Evolutionary conservation across 2,113 vertebrate genomes (phyloP).

Genomic region (Lates calcarifer): DNA sequence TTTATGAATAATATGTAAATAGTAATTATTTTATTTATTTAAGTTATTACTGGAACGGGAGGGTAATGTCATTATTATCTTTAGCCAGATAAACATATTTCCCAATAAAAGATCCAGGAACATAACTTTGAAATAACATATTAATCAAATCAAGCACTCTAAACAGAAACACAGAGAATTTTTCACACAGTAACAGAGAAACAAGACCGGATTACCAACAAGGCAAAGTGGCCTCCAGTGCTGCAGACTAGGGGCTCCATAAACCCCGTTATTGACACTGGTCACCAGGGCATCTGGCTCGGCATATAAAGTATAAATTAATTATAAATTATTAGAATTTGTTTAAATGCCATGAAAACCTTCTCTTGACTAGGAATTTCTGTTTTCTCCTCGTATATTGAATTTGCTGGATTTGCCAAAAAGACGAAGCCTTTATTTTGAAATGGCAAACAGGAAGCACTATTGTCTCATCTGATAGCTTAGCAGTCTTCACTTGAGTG

Average conservation of each 20-base stretch:
- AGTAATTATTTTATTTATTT: too few relatives aligned
- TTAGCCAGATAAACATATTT: background rate
- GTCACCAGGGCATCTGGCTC: too few relatives aligned
- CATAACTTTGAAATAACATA: too few relatives aligned
- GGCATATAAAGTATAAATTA: too few relatives aligned
- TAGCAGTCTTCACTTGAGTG: background rate
- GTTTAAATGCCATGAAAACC: too few relatives aligned
- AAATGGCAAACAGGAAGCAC: slow-evolving; percentile 28
- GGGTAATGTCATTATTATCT: background rate
- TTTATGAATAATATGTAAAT: too few relatives aligned
- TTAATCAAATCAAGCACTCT: too few relatives aligned
- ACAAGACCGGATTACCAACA: background rate
- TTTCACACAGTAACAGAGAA: background rate
- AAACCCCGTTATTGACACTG: too few relatives aligned
- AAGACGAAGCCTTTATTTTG: slow-evolving; percentile 15
- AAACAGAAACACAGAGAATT: background rate
- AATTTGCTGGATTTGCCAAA: too few relatives aligned
- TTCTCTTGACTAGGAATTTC: too few relatives aligned
- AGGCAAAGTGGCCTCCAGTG: background rate
- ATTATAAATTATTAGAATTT: too few relatives aligned
- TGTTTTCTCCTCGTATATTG: too few relatives aligned
- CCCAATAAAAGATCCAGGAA: background rate
- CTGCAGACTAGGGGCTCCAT: background rate
- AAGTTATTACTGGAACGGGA: background rate
- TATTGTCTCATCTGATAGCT: accelerated